Conservation (phyloP, 2,888 invertebrate species). For the Melieria omissa region DNA sequence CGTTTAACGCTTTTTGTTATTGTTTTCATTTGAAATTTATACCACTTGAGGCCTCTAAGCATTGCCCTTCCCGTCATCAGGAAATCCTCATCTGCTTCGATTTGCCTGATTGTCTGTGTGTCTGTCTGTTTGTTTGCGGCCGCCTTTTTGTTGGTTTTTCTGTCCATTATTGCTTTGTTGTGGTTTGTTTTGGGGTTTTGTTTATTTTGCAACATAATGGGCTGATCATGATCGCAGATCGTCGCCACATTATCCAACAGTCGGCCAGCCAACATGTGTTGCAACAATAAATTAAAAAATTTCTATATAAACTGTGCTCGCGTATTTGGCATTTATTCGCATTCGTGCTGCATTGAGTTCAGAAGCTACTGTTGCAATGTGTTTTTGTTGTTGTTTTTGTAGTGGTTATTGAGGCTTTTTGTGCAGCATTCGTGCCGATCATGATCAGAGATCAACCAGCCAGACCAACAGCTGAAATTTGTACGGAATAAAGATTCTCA, state of each 20-base stretch:
- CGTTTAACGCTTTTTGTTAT: neutral
- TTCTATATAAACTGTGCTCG: neutral
- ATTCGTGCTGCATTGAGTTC: neutral
- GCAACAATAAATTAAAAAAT: conserved; percentile 24
- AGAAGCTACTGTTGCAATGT: too few relatives aligned
- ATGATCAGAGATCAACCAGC: neutral
- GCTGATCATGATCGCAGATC: conserved; percentile 14
- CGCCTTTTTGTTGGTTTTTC: neutral
- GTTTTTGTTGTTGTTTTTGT: neutral
- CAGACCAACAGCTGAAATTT: conserved; percentile 1
- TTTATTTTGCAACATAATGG: neutral
- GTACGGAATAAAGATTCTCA: conserved; percentile 24
- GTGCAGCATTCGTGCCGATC: too few relatives aligned
- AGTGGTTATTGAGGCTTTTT: too few relatives aligned
- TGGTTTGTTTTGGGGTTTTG: neutral
- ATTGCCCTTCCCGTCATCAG: neutral
- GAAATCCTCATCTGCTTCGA: neutral
- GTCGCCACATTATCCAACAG: neutral
- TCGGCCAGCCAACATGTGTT: conserved; percentile 11
- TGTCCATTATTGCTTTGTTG: neutral
- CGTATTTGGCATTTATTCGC: neutral
- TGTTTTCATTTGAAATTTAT: conserved; percentile 8
- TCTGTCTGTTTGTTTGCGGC: neutral
- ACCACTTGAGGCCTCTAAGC: neutral
- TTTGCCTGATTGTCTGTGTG: conserved; percentile 2